Conservation (phyloP, 2,888 invertebrate genomes). For the Hybos culiciformis region DNA sequence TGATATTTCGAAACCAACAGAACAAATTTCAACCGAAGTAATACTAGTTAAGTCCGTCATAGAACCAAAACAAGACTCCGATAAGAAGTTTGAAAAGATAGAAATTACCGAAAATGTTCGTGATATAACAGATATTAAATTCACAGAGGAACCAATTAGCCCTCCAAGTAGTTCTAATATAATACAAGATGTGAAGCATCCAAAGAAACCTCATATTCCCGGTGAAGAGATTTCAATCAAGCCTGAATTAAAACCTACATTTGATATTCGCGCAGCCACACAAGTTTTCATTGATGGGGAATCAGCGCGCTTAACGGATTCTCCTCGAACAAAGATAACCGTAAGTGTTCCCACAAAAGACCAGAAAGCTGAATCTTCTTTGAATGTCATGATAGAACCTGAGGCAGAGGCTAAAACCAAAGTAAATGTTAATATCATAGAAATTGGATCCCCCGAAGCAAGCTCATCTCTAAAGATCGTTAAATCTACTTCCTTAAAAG, state of each 20-base stretch:
- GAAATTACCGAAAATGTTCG: neutral
- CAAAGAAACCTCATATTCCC: neutral
- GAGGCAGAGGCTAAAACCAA: slow-evolving; percentile 18
- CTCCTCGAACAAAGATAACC: slow-evolving; percentile 23
- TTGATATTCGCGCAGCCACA: slow-evolving; percentile 20
- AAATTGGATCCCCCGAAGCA: slow-evolving; percentile 21
- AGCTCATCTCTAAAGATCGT: slow-evolving; percentile 8
- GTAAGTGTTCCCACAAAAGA: slow-evolving; percentile 35
- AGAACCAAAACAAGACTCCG: no score
- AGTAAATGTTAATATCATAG: slow-evolving; percentile 29
- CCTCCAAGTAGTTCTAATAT: neutral
- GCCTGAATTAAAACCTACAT: neutral
- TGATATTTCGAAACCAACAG: slow-evolving; percentile 1
- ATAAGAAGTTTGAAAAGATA: slow-evolving; percentile 6
- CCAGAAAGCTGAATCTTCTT: slow-evolving; percentile 24
- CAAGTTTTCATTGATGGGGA: slow-evolving; percentile 31
- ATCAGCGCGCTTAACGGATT: slow-evolving; percentile 16
- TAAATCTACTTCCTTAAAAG: slow-evolving; percentile 23
- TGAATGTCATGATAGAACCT: slow-evolving; percentile 24
- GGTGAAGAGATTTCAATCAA: no score
- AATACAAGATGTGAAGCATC: no score
- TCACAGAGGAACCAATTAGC: neutral
- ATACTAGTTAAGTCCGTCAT: slow-evolving; percentile 10
- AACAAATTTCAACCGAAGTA: slow-evolving; percentile 12
- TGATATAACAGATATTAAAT: neutral